Conservation (phyloP, 2,797 vertebrate species). For the Anguilla anguilla region DNA sequence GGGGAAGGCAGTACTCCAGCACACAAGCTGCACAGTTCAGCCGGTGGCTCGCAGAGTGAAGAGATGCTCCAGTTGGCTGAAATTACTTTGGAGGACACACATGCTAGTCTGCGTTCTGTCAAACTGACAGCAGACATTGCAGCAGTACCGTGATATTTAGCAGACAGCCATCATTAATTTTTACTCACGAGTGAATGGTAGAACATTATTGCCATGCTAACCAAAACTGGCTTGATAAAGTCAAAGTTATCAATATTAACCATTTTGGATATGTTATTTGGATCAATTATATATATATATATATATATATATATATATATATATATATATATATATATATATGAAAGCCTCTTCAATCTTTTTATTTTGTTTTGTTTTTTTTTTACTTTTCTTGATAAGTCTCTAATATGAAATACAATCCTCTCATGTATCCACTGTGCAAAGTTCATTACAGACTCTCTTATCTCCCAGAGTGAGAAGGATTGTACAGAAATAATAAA, state of each 20-base stretch:
- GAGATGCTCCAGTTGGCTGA: neutral
- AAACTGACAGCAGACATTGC: neutral
- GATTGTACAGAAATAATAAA: slow-evolving; percentile 21
- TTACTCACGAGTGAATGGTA: neutral
- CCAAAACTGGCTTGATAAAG: neutral
- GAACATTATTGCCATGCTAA: neutral
- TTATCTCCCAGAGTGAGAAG: neutral
- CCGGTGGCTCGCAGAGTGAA: neutral
- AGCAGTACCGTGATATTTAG: neutral
- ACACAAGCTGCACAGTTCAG: neutral
- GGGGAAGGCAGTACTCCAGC: neutral
- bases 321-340: neutral
- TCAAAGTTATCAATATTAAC: neutral
- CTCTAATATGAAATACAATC: slow-evolving; percentile 8
- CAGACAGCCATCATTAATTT: neutral
- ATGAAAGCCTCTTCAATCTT: neutral
- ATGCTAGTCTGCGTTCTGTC: neutral
- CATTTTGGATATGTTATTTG: neutral
- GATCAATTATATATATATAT: neutral
- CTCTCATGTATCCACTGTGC: neutral
- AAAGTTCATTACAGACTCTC: neutral
- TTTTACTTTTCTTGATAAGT: slow-evolving; percentile 1
- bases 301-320: neutral
- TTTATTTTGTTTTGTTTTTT: neutral
- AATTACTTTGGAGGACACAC: neutral